Evolutionary conservation across 30 jellyfish, hydroid and myxozoan genomes (phyloP), one percentile per base, ranked within the genome.

Genomic region (Phacellophora camtschatica): DNA sequence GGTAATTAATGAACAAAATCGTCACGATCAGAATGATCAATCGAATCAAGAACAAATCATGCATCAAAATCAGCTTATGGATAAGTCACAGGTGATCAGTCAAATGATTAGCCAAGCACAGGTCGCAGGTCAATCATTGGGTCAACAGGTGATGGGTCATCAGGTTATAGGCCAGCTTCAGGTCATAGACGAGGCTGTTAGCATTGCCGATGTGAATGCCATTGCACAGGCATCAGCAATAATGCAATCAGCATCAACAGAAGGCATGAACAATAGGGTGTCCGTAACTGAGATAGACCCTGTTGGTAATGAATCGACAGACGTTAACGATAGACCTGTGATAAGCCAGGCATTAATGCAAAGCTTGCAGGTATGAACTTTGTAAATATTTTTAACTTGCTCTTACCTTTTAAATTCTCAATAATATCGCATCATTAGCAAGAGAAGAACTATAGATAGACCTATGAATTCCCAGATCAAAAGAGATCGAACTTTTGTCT

Each of bases 291-390:
- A 51, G 45, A 64, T 70, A 64, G 77, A 80, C 34, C 77, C 59
- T 46, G 84, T 70, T 1, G 61, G 74, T 42, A 57, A 24, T 34
- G 32, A 29, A 9, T 58, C 88, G 37, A 55, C 58, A n/a, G 56
- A 36, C 34, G 41, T 59, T 1, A 75, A 16, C 61, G 86, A 53
- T 23, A 30, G 86, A 33, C 86, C 86, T 49, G 86, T 73, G 36
- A 73, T 73, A 11, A 73, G 86, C 67, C 86, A 73, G 35, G 86
- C 86, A 41, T 33, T 73, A 18, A 73, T 73, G 58, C 86, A 73
- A 29, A 73, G 86, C 29, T 53, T 73, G 74, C 86, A 73, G 34
- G 86, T 73, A 11, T 73, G 56, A 46, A 16, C 4, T 28, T 46
- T n/a, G n/a, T n/a, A n/a, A n/a, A n/a, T n/a, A n/a, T n/a, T n/a